A percentile compares a stretch with the other conserved stretches of the same genome.
These are phyloP conservation scores for Tarsius wallacei DNA, from an alignment of 2,797 vertebrate genomes.

Conservation along the genomic window DNA sequence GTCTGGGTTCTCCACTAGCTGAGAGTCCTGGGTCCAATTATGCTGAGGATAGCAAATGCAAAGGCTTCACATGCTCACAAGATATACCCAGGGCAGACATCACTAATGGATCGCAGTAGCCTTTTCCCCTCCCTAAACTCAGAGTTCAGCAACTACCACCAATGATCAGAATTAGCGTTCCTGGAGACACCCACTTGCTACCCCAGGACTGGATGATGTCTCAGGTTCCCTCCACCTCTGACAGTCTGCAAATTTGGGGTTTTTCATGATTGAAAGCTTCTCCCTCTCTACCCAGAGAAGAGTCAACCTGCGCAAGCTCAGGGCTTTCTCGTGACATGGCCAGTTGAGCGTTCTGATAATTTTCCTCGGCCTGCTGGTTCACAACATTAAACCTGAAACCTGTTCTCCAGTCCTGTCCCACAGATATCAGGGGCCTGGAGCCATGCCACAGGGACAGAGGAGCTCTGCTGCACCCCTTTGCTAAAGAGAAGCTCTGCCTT, in stretches of 20 bases:
- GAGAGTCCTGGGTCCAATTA: background rate
- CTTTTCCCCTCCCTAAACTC: background rate
- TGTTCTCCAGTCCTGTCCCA: background rate
- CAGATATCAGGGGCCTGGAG: background rate
- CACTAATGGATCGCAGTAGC: background rate
- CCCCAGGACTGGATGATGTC: background rate
- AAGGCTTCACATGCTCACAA: accelerated
- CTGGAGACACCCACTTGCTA: background rate
- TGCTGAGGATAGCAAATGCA: background rate
- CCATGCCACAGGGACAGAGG: no score
- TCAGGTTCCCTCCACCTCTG: background rate
- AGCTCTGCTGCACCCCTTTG: background rate
- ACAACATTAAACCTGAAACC: background rate
- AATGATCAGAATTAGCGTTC: background rate
- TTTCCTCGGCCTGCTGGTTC: background rate
- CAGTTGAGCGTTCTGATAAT: background rate
- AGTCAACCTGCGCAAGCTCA: background rate
- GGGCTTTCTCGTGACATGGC: background rate
- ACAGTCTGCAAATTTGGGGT: background rate
- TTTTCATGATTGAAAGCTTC: background rate
- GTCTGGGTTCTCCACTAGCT: background rate
- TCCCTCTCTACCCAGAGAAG: background rate
- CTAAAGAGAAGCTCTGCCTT: background rate
- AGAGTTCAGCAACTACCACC: accelerated
- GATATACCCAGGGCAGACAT: background rate